A percentile compares a stretch with the other conserved stretches of the same genome.
Conservation (phyloP, 2,888 invertebrate species). For the Phragmatobia fuliginosa region DNA sequence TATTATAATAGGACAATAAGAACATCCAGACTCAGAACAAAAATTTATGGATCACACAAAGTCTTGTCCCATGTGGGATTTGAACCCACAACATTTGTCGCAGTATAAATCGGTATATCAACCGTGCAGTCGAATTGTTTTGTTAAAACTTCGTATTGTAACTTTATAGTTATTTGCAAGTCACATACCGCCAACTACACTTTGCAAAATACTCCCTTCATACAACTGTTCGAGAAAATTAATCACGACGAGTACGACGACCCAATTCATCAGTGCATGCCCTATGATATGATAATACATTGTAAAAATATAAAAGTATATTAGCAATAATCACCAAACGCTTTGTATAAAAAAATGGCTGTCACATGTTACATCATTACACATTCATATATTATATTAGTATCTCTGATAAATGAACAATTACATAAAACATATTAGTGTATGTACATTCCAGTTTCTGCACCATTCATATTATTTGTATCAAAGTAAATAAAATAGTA, state of each 20-base stretch:
- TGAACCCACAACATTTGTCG: no score
- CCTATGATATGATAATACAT: neutral
- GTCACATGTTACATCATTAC: neutral
- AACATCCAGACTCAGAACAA: no score
- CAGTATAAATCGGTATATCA: no score
- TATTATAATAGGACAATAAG: no score
- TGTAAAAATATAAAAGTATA: neutral
- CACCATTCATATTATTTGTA: neutral
- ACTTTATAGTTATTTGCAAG: neutral
- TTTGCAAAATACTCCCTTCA: neutral
- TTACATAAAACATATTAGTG: neutral
- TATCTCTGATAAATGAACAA: neutral
- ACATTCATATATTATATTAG: neutral
- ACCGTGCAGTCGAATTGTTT: no score
- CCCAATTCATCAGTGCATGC: neutral
- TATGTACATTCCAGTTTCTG: neutral
- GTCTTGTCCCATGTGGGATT: no score
- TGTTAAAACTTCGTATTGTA: neutral
- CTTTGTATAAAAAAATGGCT: neutral
- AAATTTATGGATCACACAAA: no score
- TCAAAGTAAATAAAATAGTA: neutral
- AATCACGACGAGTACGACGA: neutral
- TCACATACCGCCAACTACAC: neutral
- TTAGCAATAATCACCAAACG: neutral
- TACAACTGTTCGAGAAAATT: neutral